Base-by-base conservation (phyloP, 2,888 invertebrate species). In the Campaea margaritaria region DNA sequence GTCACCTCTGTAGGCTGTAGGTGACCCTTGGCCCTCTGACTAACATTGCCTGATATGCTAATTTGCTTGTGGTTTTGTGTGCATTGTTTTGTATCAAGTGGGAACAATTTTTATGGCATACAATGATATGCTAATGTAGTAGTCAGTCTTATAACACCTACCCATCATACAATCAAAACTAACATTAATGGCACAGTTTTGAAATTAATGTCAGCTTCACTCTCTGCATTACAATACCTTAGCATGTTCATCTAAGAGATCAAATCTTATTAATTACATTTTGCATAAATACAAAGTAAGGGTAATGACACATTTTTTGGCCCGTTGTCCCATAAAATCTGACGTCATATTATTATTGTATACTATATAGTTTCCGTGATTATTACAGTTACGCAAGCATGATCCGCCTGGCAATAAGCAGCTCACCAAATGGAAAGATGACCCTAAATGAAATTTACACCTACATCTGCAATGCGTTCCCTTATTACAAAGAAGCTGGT, bases 361-460 rank as follows among this genome's bases (percentile, higher is more conserved):
- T n/a, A n/a, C n/a, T n/a, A n/a, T n/a, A n/a, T n/a, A n/a, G n/a
- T n/a, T 27, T 58, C 11, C 42, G 21, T 58, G n/a, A 10, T n/a
- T 14, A 50, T 89, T 86, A 5, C 88, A 95, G 95, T 74, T 96
- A 96, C 82, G 95, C 95, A 42, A 95, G 94, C 74, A 93, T 96
- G 83, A 96, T 96, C 70, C 90, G 94, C 64, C 89, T 95, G 71
- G 95, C 95, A 7, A 95, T 96, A 72, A 95, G 94, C 86, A 94
- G 93, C 75, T 94, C 95, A 0, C 88, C 93, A 1, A 94, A 93
- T 75, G 94, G 95, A 70, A 95, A 95, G 89, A 95, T 95, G 95
- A 96, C 95, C 2, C 87, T 96, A 36, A 95, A 95, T 69, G 95
- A 96, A 82, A 95, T 96, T 70, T 96, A 96, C 81, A 94, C 95